Evolutionary conservation across 2,797 vertebrate genomes (phyloP).

Genomic region (Mus spretus): DNA sequence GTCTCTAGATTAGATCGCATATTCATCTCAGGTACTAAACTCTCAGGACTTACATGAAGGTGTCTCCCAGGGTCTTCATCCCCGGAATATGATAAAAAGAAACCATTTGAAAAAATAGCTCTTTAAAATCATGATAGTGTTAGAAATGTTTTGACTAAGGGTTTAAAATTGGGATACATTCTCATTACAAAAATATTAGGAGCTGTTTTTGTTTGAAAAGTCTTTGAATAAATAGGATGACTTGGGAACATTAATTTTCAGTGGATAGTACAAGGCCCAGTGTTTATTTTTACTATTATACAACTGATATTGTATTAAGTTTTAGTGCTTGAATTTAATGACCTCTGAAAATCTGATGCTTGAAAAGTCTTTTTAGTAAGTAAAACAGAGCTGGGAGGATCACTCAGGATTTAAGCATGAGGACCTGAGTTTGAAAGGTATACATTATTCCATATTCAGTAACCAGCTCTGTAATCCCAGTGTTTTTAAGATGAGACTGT

Average conservation of each 20-base stretch:
- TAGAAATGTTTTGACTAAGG: conserved; percentile 62
- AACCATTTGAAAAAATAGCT: conserved; percentile 39
- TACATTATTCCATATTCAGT: background rate
- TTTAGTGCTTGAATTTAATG: conserved; percentile 11
- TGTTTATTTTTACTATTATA: conserved; percentile 34
- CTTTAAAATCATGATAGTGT: conserved; percentile 38
- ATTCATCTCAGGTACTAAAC: conserved; percentile 12
- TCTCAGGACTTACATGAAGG: background rate
- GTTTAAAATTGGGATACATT: conserved; percentile 33
- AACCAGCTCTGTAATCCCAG: background rate
- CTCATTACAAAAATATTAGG: conserved; percentile 34
- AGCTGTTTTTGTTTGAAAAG: conserved; percentile 3
- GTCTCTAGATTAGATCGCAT: conserved; percentile 52
- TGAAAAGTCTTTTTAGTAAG: conserved; percentile 46
- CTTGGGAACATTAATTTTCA: conserved; percentile 55
- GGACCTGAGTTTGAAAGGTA: background rate
- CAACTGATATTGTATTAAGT: conserved; percentile 21
- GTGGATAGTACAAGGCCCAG: background rate
- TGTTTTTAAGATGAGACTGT: background rate
- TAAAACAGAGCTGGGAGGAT: background rate
- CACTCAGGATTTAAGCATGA: background rate
- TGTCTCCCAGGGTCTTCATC: background rate
- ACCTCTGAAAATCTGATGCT: background rate
- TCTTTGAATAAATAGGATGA: conserved; percentile 37
- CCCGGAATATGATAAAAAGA: conserved; percentile 65